These are phyloP conservation scores for Anthoscopus minutus DNA, from an alignment of 2,113 vertebrate genomes.

Conservation along the genomic window DNA sequence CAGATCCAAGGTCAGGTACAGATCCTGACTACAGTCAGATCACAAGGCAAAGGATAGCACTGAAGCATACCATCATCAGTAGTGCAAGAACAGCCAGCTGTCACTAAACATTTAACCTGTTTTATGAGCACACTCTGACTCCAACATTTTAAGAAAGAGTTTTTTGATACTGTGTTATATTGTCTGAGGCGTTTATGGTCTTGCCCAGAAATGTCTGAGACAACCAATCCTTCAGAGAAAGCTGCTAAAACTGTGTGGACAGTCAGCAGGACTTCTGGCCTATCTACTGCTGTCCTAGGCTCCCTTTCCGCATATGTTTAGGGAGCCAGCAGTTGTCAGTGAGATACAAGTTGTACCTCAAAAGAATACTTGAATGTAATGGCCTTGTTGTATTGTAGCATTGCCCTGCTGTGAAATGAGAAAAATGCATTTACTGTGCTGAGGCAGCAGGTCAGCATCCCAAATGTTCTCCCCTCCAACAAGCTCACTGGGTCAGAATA, in stretches of 20 bases:
- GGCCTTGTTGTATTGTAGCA: not conserved
- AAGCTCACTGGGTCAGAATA: slow-evolving; percentile 49
- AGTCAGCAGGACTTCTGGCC: not conserved
- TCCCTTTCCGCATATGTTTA: not conserved
- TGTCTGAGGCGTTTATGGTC: not conserved
- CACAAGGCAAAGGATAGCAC: not conserved
- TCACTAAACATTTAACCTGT: not conserved
- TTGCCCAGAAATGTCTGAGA: not conserved
- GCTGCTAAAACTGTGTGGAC: not conserved
- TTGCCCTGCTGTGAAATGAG: slow-evolving; percentile 32
- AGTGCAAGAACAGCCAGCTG: not conserved
- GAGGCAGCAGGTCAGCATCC: slow-evolving; percentile 36
- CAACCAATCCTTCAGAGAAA: not conserved
- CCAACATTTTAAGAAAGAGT: not conserved
- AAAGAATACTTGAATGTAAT: not conserved
- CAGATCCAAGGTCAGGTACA: not conserved
- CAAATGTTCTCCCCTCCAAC: slow-evolving; percentile 11
- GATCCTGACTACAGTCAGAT: not conserved
- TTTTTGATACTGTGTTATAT: not conserved
- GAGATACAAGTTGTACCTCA: slow-evolving; percentile 8
- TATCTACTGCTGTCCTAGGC: not conserved
- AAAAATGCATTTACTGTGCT: slow-evolving; percentile 18
- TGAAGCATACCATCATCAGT: not conserved
- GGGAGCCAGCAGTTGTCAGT: not conserved
- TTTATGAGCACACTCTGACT: not conserved